Conservation (phyloP, 2,888 invertebrate species). For the Meiosimyza platycephala region DNA sequence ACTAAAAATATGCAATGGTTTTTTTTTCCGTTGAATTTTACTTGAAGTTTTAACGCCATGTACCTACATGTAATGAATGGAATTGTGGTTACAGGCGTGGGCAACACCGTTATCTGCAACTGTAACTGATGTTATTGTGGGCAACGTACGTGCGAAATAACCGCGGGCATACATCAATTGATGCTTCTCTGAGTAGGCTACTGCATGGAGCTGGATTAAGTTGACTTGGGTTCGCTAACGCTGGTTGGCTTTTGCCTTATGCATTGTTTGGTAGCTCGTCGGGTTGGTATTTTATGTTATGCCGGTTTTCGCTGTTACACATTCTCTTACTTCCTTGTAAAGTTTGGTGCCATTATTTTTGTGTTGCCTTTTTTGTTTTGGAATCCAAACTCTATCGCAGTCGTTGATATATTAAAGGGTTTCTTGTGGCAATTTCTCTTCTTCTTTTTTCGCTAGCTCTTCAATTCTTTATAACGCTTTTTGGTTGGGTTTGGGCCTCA, state of each 20-base stretch:
- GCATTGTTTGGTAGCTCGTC: too few relatives aligned
- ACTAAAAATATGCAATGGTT: background rate
- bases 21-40: background rate
- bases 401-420: constrained; percentile 30
- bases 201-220: too few relatives aligned
- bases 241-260: too few relatives aligned
- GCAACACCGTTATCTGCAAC: constrained; percentile 11
- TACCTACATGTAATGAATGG: constrained; percentile 16
- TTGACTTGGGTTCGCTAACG: too few relatives aligned
- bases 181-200: too few relatives aligned
- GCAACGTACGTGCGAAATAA: background rate
- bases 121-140: background rate
- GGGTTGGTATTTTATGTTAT: too few relatives aligned
- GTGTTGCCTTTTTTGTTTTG: constrained; percentile 26
- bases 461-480: background rate
- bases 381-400: background rate
- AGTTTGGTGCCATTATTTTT: background rate
- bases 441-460: background rate
- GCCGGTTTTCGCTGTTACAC: background rate
- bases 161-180: too few relatives aligned
- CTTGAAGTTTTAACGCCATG: background rate
- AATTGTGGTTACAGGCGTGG: constrained; percentile 19
- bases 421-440: constrained; percentile 23
- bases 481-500: background rate
- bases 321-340: background rate